Evolutionary conservation across 1,140 invertebrate species (phyloP).

Genomic region (Thaumatotibia leucotreta): DNA sequence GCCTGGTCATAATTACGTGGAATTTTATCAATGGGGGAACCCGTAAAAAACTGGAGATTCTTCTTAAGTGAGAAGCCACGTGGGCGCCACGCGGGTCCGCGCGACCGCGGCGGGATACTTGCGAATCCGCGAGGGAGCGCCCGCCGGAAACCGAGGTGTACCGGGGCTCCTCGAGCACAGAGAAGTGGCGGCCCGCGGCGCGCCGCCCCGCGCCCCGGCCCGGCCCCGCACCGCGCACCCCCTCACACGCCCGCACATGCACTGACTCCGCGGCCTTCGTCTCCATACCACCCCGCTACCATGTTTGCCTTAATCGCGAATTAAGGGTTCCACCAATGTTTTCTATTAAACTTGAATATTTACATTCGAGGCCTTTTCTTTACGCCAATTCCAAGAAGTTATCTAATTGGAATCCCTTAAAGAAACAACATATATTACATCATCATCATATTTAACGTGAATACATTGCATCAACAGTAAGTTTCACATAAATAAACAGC

Average conservation of each 20-base stretch:
- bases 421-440: not conserved
- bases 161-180: slow-evolving; percentile 70
- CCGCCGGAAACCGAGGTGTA: slow-evolving; percentile 72
- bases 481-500: too few species aligned
- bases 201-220: slow-evolving; percentile 41
- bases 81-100: slow-evolving; percentile 58
- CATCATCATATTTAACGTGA: too few species aligned
- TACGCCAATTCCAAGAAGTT: slow-evolving; percentile 25
- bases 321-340: slow-evolving; percentile 72
- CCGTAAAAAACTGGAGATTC: slow-evolving; percentile 48
- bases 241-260: slow-evolving; percentile 51
- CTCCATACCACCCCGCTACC: slow-evolving; percentile 76
- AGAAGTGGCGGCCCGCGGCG: slow-evolving; percentile 67
- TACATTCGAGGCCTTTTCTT: slow-evolving; percentile 67
- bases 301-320: slow-evolving; percentile 74
- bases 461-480: too few species aligned
- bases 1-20: slow-evolving; percentile 47
- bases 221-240: slow-evolving; percentile 39
- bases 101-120: slow-evolving; percentile 45
- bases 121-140: slow-evolving; percentile 65
- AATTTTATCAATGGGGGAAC: slow-evolving; percentile 52
- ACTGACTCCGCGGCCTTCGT: slow-evolving; percentile 59
- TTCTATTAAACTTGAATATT: slow-evolving; percentile 63
- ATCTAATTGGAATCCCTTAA: slow-evolving; percentile 20
- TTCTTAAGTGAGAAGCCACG: slow-evolving; percentile 51